Evolutionary conservation across 2,888 invertebrate genomes (phyloP), one percentile per base, ranked within the genome.

Genomic region (Diabrotica balteata): DNA sequence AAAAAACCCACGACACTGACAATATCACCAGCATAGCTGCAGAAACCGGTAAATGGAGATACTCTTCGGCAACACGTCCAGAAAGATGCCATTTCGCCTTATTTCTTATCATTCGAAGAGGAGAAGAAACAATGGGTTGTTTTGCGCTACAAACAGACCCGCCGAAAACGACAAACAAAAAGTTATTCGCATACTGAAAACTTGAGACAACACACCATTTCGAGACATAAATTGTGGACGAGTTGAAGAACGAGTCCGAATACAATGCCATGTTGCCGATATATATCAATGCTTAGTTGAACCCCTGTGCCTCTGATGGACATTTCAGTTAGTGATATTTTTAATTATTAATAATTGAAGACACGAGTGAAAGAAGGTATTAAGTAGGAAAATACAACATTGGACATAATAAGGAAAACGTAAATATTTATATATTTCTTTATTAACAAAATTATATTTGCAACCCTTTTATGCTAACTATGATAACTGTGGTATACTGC

Each of bases 151-250:
- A 73, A 77, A 77, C 76, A 77, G 71, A 70, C 72, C 76, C 76
- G 75, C 70, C 72, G 63, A 74, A 76, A 76, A 72, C 69, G 71
- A 76, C 73, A 73, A 72, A 67, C 55, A 73, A 72, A 73, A 71
- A 68, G 58, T 49, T 51, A 67, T 59, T 68, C 66, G 68, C 69
- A 67, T 67, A 69, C 66, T 62, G 70, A 69, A 65, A 67, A 73
- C 66, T 59, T 58, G 71, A 72, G 67, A 74, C 70, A 70, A 72
- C 75, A 76, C 76, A 73, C 70, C 73, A 72, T 68, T 74, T 71
- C 72, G 72, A 74, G 76, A 77, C 73, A 79, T 80, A 80, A 80
- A 80, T 80, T 77, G 77, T 76, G 74, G 75, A 76, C 77, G 77
- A 76, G 78, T 75, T 75, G 75, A 76, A 76, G 74, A 78, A 78